Percentiles rank a stretch among this genome's conserved stretches.
Conservation (phyloP, 1,140 invertebrate species). For the Cyclina sinensis region DNA sequence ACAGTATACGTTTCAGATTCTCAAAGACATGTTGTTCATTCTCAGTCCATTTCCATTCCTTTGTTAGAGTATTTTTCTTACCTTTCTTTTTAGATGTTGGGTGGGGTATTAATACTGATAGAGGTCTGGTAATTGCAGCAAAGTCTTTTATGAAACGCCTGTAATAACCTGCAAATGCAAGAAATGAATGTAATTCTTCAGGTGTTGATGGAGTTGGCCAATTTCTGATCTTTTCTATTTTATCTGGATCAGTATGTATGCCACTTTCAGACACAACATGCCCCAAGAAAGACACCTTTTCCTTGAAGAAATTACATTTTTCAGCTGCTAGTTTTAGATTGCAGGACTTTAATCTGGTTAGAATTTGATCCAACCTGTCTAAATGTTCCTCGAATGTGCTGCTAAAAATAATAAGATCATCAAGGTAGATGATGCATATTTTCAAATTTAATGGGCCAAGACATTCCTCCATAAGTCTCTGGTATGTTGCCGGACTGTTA, state of each 20-base stretch:
- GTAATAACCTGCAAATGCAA: slow-evolving; percentile 86
- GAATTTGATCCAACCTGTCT: not conserved
- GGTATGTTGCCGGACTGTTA: slow-evolving; percentile 19
- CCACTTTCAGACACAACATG: slow-evolving; percentile 69
- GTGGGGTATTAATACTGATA: not conserved
- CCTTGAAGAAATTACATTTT: slow-evolving; percentile 84
- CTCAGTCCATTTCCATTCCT: slow-evolving; percentile 55
- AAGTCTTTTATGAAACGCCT: slow-evolving; percentile 82
- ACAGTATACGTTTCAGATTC: slow-evolving; percentile 57
- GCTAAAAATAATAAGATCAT: slow-evolving; percentile 22
- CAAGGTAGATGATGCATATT: slow-evolving; percentile 39
- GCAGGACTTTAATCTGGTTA: slow-evolving; percentile 21
- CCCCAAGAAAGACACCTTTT: slow-evolving; percentile 72
- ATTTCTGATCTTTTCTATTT: slow-evolving; percentile 76
- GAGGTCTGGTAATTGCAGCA: slow-evolving; percentile 55
- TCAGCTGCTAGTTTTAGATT: slow-evolving; percentile 58
- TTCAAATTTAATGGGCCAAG: not conserved
- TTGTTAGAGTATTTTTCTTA: not conserved
- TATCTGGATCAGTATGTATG: slow-evolving; percentile 74
- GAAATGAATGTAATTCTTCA: slow-evolving; percentile 82
- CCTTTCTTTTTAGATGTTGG: not conserved
- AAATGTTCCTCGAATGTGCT: slow-evolving; percentile 34
- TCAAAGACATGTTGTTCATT: slow-evolving; percentile 69
- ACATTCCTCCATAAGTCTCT: slow-evolving; percentile 42
- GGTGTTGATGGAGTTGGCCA: slow-evolving; percentile 78